Percentiles rank a stretch among this genome's conserved stretches.
Conservation (phyloP, 2,797 vertebrate genomes). For the Oophaga sylvatica region DNA sequence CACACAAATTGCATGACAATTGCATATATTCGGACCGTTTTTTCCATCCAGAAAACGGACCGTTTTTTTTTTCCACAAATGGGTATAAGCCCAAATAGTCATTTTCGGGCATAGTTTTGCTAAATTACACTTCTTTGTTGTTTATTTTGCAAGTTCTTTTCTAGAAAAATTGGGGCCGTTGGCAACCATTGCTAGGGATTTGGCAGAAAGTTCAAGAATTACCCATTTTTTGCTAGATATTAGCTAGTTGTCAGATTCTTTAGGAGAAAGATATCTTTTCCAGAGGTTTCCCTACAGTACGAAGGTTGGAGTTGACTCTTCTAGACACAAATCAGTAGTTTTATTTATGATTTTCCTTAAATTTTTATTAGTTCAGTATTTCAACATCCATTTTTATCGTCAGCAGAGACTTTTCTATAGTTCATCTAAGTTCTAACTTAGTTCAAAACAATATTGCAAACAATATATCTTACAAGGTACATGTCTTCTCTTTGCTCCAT, state of each 20-base stretch:
- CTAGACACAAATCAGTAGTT: neutral
- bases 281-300: neutral
- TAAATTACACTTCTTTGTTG: too few species aligned
- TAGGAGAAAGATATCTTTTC: neutral
- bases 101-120: too few species aligned
- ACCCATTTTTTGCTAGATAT: neutral
- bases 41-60: too few species aligned
- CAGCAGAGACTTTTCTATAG: conserved; percentile 1
- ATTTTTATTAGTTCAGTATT: neutral
- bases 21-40: too few species aligned
- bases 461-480: neutral
- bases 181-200: neutral
- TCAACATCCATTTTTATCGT: neutral
- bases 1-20: too few species aligned
- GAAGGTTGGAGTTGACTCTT: neutral
- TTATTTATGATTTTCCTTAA: neutral
- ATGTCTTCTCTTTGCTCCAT: neutral
- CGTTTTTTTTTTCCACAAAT: too few species aligned
- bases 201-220: too few species aligned
- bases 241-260: neutral
- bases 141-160: too few species aligned
- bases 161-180: too few species aligned
- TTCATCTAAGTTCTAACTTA: conserved; percentile 14
- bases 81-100: too few species aligned
- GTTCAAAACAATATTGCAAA: conserved; percentile 10